Evolutionary conservation across 2,797 vertebrate species (phyloP), one percentile per base, ranked within the genome.

Genomic region (Danio kyathit): DNA sequence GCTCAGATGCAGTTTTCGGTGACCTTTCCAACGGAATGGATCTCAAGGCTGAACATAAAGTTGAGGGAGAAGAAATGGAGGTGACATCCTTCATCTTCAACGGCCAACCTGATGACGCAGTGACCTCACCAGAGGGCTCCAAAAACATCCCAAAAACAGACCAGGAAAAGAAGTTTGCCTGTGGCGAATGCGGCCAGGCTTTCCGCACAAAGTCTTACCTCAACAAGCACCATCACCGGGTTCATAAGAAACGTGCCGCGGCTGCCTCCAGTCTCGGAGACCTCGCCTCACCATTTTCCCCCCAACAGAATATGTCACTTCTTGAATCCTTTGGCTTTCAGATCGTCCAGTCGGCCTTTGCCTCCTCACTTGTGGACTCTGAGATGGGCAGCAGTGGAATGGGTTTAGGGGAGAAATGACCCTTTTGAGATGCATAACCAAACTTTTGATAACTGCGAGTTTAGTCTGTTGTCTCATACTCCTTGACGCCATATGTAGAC

Each of bases 131-230:
- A 16, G 95, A 95, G 82, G 95, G 95, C 88, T 94, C 94, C 83
- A 99, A 99, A 91, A 59, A 74, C 71, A 74, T 60, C 44, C 91
- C 93, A 89, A 98, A 97, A 91, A 89, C 92, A 0, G 97, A 98
- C 72, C 93, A 94, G 6, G 98, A 99, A 85, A 99, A 97, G 94
- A 98, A 98, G 89, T 98, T 98, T 90, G 95, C 90, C 19, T 99
- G 98, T 81, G 93, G 94, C 5, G 96, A 98, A 76, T 99, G 98
- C 0, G 97, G 97, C 87, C 98, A 97, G 93, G 96, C 97, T 89
- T 99, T 99, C 93, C 97, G 97, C 88, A 99, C 98, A 51, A 99
- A 98, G 93, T 98, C 97, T 93, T 99, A 99, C 92, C 96, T 99
- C 96, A 99, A 97, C 95, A 99, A 99, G 91, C 98, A 99, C 92